phyloP scores from a whole-genome alignment of 2,797 vertebrate species.

The Muscicapa comitata region DNA sequence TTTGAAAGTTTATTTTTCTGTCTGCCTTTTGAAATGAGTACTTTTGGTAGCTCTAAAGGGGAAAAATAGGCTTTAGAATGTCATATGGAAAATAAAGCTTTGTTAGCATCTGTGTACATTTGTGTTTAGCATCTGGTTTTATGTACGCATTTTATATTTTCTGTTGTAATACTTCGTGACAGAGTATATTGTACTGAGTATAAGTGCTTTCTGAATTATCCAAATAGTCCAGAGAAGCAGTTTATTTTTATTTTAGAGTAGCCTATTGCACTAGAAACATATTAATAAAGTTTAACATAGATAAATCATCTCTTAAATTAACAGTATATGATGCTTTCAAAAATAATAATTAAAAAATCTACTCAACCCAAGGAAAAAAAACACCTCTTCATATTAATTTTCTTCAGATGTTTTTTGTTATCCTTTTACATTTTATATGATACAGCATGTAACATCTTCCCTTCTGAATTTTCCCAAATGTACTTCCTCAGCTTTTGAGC shows the following conservation, averaged over 20 bases:
- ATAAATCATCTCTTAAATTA: neutral
- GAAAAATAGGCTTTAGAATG: neutral
- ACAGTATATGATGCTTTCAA: neutral
- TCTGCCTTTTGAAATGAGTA: neutral
- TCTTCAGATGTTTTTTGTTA: neutral
- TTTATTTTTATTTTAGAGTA: neutral
- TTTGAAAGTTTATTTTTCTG: neutral
- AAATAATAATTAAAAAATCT: neutral
- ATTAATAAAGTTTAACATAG: neutral
- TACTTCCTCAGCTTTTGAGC: neutral
- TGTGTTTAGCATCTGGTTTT: neutral
- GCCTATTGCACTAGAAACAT: neutral
- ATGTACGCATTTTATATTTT: neutral
- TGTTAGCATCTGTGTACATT: neutral
- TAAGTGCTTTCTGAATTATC: neutral
- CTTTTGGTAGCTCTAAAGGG: neutral
- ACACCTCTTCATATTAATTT: neutral
- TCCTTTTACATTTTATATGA: neutral
- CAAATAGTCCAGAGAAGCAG: neutral
- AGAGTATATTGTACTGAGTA: neutral
- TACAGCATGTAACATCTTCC: neutral
- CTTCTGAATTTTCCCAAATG: neutral
- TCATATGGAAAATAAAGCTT: neutral
- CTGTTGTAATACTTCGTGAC: neutral
- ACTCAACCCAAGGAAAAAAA: fast-evolving